Percentiles rank a stretch among this genome's conserved stretches.
phyloP scores from a whole-genome alignment of 2,888 invertebrate genomes.

The Amblyjoppa proteus region DNA sequence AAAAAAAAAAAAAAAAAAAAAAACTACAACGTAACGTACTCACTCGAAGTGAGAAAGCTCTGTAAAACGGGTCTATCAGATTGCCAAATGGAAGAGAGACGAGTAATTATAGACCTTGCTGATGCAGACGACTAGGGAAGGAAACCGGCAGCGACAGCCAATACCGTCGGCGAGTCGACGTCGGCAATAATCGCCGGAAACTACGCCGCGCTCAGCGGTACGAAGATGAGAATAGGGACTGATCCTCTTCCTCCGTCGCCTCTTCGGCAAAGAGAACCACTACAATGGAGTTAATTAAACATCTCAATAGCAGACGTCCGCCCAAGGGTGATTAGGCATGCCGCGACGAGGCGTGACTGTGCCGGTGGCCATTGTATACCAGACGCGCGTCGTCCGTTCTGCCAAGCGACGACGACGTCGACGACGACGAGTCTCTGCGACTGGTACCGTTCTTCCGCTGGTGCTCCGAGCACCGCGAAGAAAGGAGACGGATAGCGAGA shows the following conservation, averaged over 20 bases:
- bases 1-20: background rate
- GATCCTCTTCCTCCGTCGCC: conserved; percentile 45
- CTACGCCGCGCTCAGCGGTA: background rate
- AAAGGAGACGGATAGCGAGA: conserved; percentile 52
- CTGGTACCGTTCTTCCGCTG: conserved; percentile 16
- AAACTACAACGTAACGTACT: background rate
- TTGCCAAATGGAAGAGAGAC: background rate
- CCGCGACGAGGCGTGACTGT: conserved; percentile 78
- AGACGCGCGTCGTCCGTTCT: conserved; percentile 49
- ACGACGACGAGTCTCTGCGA: conserved; percentile 28
- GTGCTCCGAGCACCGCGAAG: conserved; percentile 46
- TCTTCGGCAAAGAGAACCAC: conserved; percentile 58
- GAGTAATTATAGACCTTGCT: background rate
- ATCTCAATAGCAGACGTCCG: conserved; percentile 83
- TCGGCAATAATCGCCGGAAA: conserved; percentile 18
- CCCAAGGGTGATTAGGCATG: conserved; percentile 82
- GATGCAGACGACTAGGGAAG: background rate
- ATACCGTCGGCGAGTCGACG: background rate
- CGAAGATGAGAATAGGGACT: conserved; percentile 24
- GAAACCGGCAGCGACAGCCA: conserved; percentile 11
- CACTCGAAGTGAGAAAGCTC: background rate
- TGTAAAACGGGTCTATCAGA: background rate
- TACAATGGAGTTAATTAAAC: conserved; percentile 83
- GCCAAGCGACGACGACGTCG: conserved; percentile 37
- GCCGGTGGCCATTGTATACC: conserved; percentile 80